Percentiles rank a stretch among this genome's conserved stretches.
Evolutionary conservation across 1,140 invertebrate species (phyloP).

Genomic region (Samia ricini): DNA sequence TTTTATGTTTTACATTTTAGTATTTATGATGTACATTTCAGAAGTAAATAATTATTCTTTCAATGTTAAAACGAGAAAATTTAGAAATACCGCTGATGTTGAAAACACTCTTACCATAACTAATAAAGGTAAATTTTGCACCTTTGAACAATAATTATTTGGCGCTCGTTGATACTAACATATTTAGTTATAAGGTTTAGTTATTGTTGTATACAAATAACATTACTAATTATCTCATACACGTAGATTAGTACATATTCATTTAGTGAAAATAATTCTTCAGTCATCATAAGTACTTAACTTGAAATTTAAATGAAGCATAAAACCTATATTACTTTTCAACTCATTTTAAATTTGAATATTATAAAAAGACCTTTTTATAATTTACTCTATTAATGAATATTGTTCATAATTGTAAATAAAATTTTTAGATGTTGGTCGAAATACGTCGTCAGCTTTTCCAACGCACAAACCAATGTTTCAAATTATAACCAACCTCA

Average conservation of each 20-base stretch:
- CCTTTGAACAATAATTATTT: neutral
- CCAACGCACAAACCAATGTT: slow-evolving; percentile 18
- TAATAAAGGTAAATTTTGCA: neutral
- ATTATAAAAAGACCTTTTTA: too few relatives aligned
- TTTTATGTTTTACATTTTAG: slow-evolving; percentile 44
- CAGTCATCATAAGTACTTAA: too few relatives aligned
- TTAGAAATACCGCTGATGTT: neutral
- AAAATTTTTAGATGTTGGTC: neutral
- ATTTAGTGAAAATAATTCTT: too few relatives aligned
- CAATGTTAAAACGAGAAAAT: neutral
- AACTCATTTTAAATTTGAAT: too few relatives aligned
- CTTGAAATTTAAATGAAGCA: too few relatives aligned
- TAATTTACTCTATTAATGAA: too few relatives aligned
- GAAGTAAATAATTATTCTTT: slow-evolving; percentile 21
- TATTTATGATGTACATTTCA: slow-evolving; percentile 27
- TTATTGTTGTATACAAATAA: too few relatives aligned
- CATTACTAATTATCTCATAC: too few relatives aligned
- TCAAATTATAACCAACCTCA: slow-evolving; percentile 8
- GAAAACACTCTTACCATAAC: neutral
- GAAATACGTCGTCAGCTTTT: neutral
- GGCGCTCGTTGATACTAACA: too few relatives aligned
- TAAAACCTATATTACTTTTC: too few relatives aligned
- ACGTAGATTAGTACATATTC: too few relatives aligned
- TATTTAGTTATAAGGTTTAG: neutral
- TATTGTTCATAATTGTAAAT: too few relatives aligned